Conservation (phyloP, 2,113 vertebrate genomes). For the Guaruba guarouba region DNA sequence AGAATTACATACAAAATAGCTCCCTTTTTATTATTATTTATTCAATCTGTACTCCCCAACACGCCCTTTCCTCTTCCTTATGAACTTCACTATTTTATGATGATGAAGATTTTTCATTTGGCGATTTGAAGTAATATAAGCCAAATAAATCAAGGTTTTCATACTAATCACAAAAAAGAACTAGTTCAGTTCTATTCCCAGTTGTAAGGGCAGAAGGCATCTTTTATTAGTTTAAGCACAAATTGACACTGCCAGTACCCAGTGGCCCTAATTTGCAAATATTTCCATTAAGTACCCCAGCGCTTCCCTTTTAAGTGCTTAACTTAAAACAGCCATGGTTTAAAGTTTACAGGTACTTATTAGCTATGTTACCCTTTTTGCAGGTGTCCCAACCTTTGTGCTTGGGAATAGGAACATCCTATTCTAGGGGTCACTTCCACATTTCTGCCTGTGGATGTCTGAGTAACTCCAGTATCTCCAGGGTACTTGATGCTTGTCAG, state of each 20-base stretch:
- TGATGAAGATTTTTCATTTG: background rate
- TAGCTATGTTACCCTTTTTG: background rate
- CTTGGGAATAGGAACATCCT: background rate
- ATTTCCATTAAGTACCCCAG: background rate
- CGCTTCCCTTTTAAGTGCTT: background rate
- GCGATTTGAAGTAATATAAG: background rate
- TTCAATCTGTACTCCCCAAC: background rate
- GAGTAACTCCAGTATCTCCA: background rate
- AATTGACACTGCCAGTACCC: background rate
- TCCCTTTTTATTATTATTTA: background rate
- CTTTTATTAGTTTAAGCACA: background rate
- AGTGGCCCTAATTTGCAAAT: background rate
- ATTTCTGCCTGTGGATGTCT: background rate
- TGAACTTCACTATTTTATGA: background rate
- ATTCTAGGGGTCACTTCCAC: background rate
- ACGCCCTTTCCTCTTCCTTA: background rate
- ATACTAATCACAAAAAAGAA: background rate
- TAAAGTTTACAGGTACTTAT: background rate
- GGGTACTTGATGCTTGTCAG: background rate
- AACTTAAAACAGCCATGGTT: background rate
- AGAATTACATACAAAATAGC: background rate
- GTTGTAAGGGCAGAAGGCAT: background rate
- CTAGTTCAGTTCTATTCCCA: background rate
- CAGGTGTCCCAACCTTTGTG: background rate
- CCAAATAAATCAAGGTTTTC: background rate